Base-by-base conservation (phyloP, 2,797 vertebrate species). In the Oreochromis mossambicus region DNA sequence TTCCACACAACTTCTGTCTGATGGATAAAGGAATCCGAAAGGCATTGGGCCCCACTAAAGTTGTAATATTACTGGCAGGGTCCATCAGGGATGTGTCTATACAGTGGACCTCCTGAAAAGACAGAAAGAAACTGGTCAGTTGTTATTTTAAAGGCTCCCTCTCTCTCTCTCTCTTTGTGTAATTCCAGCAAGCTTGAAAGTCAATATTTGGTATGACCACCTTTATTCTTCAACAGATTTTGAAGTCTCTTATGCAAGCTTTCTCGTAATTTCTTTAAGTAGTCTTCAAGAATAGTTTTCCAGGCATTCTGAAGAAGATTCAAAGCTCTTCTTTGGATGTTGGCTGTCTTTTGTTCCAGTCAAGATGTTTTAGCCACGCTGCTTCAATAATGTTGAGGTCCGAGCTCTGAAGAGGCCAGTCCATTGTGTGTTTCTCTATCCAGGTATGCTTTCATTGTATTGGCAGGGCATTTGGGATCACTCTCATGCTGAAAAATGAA, bases 21-120 rank as follows among this genome's bases (percentile, higher is more conserved):
- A 99, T 99, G 0, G 98, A 97, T 41, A 98, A 96, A 1, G 98
- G 98, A 86, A 99, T 99, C 88, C 98, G 98, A 95, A 99, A 99
- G 19, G 98, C 98, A 0, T 97, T 96, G 46, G 98, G 98, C 12
- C 98, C 98, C 24, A 97, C 95, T 81, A 99, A 95, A 6, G 98
- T 97, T 26, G 98, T 99, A 95, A 98, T 95, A 86, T 96, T 97
- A 90, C 95, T 97, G 0, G 97, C 97, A 2, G 98, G 97, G 68
- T 99, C 98, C 96, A 98, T 94, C 79, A 98, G 94, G 38, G 98
- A 98, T 3, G 97, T 96, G 81, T 98, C 97, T 2, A 99, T 96
- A 94, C 97, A 97, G 88, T 97, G 96, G 58, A 97, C 95, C 77
- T 99, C 98, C 98, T 99, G 94, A 14, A 90, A 76, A 87, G 66